phyloP scores from a whole-genome alignment of 2,797 vertebrate genomes.

The Orientallactaga sibirica region DNA sequence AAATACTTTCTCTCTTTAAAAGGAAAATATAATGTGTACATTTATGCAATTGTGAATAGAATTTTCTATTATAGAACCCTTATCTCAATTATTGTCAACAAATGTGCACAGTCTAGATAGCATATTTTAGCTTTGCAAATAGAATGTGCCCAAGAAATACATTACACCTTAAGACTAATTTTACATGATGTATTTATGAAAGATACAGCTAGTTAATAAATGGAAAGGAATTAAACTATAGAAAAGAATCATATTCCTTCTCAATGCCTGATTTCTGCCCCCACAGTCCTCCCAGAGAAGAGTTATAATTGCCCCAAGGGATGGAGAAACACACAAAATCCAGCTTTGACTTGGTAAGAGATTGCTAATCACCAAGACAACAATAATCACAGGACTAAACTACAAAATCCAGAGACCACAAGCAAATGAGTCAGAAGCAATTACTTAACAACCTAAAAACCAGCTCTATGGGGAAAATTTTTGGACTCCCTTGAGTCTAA shows the following conservation, averaged over 20 bases:
- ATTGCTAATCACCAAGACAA: conserved; percentile 68
- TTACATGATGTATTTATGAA: conserved; percentile 62
- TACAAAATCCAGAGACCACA: conserved; percentile 47
- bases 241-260: conserved; percentile 45
- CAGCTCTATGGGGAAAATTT: conserved; percentile 40
- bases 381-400: conserved; percentile 61
- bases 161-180: conserved; percentile 63
- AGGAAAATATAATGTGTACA: conserved; percentile 59
- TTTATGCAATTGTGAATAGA: conserved; percentile 64
- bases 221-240: conserved; percentile 45
- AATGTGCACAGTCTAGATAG: conserved; percentile 67
- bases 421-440: conserved; percentile 62
- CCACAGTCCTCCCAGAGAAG: background rate
- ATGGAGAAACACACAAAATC: conserved; percentile 66
- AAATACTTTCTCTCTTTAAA: conserved; percentile 60
- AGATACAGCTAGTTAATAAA: conserved; percentile 47
- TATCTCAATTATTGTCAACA: conserved; percentile 61
- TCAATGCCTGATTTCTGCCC: background rate
- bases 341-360: conserved; percentile 24
- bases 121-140: conserved; percentile 68
- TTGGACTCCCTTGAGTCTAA: conserved; percentile 49
- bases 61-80: conserved; percentile 66
- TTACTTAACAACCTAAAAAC: conserved; percentile 67
- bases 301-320: conserved; percentile 52
- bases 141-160: conserved; percentile 55